Conservation (phyloP, 1,140 invertebrate genomes). For the Drosophila kanapiae region DNA sequence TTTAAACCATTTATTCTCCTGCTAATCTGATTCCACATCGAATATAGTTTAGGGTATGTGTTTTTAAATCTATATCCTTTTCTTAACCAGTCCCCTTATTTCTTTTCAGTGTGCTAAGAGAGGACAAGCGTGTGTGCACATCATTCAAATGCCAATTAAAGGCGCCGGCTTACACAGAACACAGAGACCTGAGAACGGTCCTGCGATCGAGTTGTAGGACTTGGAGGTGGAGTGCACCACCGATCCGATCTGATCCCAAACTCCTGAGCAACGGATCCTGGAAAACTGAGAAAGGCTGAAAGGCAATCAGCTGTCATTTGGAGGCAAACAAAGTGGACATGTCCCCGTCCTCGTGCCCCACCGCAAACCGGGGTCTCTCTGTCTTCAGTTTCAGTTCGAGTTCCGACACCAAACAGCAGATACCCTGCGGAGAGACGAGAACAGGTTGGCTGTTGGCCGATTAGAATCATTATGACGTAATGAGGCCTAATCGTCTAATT, state of each 20-base stretch:
- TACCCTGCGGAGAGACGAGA: conserved; percentile 56
- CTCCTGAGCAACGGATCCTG: conserved; percentile 33
- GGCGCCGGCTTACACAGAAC: conserved; percentile 77
- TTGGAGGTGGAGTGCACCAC: neutral
- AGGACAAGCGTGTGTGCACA: conserved; percentile 70
- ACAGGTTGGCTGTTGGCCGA: conserved; percentile 31
- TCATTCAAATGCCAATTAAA: conserved; percentile 84
- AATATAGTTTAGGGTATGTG: too few relatives aligned
- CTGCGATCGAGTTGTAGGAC: conserved; percentile 20
- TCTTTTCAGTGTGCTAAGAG: conserved; percentile 6
- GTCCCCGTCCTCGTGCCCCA: conserved; percentile 16
- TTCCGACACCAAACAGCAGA: conserved; percentile 51
- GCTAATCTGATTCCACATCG: too few relatives aligned
- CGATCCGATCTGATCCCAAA: conserved; percentile 36
- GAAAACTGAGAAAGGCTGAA: conserved; percentile 34
- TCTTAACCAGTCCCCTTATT: neutral
- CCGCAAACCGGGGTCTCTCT: conserved; percentile 31
- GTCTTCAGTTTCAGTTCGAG: neutral
- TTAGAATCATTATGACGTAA: conserved; percentile 16
- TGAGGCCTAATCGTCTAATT: conserved; percentile 45
- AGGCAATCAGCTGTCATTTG: conserved; percentile 82
- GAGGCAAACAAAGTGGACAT: conserved; percentile 83
- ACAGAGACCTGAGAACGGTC: conserved; percentile 59
- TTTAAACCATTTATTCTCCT: too few relatives aligned
- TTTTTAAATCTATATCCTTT: neutral